phyloP scores from a whole-genome alignment of 1,140 invertebrate genomes.

The Physella acuta region DNA sequence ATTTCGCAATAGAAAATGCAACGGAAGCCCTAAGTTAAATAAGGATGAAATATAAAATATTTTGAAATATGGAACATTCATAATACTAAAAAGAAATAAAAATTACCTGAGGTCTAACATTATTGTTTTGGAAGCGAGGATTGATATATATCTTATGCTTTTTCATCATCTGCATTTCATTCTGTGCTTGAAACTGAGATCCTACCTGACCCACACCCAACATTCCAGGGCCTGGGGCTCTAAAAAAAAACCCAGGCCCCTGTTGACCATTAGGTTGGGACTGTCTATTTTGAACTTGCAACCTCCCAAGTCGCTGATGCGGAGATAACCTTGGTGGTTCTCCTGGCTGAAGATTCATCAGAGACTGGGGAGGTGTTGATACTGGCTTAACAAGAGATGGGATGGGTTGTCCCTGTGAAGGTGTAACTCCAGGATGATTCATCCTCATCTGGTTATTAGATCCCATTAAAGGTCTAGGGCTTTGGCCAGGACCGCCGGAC shows the following conservation, averaged over 20 bases:
- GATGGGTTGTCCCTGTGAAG: background rate
- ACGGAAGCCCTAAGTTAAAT: no score
- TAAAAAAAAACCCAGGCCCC: background rate
- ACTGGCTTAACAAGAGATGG: conserved; percentile 12
- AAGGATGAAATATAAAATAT: no score
- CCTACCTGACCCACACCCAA: background rate
- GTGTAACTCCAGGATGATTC: background rate
- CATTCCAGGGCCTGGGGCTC: background rate
- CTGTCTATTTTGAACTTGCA: conserved; percentile 1
- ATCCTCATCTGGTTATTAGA: background rate
- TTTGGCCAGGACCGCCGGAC: background rate
- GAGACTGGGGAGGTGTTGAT: background rate
- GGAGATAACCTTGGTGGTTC: background rate
- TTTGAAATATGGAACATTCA: no score
- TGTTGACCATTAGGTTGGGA: conserved; percentile 3
- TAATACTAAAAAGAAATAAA: background rate
- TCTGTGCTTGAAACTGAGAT: background rate
- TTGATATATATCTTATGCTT: conserved; percentile 24
- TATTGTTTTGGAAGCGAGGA: conserved; percentile 10
- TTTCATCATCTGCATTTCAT: background rate
- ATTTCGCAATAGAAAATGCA: no score
- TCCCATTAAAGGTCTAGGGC: background rate
- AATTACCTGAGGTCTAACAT: conserved; percentile 4
- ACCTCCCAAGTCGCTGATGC: background rate
- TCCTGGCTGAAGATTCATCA: background rate